These are phyloP conservation scores for Diacarnus erythraeanus DNA, from an alignment of 37 sponge, comb jelly and placozoan species.

Conservation along the genomic window DNA sequence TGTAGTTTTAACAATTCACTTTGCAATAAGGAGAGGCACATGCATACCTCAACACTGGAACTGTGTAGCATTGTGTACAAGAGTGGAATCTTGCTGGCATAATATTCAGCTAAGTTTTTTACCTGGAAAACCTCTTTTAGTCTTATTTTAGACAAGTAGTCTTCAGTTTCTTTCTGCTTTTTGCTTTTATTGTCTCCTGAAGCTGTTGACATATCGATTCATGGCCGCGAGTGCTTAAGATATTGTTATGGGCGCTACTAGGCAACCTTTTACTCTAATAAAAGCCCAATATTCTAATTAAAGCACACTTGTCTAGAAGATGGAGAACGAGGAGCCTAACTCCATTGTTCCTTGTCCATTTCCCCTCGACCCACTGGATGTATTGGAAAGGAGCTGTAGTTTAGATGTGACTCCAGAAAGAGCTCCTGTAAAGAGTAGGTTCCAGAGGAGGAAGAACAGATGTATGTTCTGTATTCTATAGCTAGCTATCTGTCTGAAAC, in stretches of 20 bases:
- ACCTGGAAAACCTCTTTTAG: constrained; percentile 67
- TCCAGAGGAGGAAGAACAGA: background rate
- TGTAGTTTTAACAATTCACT: too few species aligned
- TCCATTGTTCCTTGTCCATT: constrained; percentile 20
- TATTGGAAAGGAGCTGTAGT: background rate
- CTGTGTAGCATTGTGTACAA: too few species aligned
- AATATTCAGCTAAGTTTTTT: background rate
- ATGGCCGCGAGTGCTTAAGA: background rate
- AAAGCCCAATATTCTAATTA: constrained; percentile 8
- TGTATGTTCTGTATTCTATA: background rate
- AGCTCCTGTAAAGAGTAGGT: background rate
- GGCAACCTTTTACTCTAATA: constrained; percentile 21
- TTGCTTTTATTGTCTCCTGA: background rate
- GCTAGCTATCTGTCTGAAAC: too few species aligned
- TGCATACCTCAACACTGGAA: too few species aligned
- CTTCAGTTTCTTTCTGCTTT: constrained; percentile 48
- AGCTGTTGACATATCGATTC: background rate
- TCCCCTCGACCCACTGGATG: constrained; percentile 4
- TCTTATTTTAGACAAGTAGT: constrained; percentile 54
- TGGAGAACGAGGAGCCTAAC: constrained; percentile 26
- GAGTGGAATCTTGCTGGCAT: too few species aligned
- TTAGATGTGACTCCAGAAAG: constrained; percentile 54
- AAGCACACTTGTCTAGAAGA: background rate
- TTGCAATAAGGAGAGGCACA: too few species aligned
- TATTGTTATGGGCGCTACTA: background rate